phyloP scores from a whole-genome alignment of 2,113 vertebrate genomes.

The Platysteira castanea region DNA sequence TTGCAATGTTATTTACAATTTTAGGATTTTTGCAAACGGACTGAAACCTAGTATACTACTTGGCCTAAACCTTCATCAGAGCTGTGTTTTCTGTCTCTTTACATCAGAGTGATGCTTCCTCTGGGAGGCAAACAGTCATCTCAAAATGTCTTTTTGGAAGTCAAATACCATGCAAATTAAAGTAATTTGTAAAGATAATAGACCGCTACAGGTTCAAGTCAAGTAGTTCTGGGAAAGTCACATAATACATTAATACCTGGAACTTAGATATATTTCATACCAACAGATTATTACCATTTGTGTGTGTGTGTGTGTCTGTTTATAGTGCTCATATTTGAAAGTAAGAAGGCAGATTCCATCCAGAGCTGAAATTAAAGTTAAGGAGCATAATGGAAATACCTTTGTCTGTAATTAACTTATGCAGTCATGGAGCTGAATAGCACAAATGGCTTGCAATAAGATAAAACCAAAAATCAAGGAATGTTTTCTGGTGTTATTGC shows the following conservation, averaged over 20 bases:
- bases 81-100: neutral
- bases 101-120: rapidly evolving
- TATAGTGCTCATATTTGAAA: neutral
- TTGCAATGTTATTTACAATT: neutral
- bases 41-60: neutral
- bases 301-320: neutral
- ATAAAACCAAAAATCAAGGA: neutral
- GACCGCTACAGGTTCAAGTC: neutral
- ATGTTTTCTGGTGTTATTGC: neutral
- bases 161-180: neutral
- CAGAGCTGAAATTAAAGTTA: neutral
- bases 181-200: neutral
- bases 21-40: neutral
- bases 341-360: neutral
- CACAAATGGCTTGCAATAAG: neutral
- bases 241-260: neutral
- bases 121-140: neutral
- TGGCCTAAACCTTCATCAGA: neutral
- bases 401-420: neutral
- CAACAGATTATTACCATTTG: neutral
- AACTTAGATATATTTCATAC: neutral
- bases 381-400: neutral
- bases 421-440: neutral
- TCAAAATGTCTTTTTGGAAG: neutral
- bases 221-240: neutral